Evolutionary conservation across 2,113 vertebrate species (phyloP).

Genomic region (Pachypanchax playfairii): DNA sequence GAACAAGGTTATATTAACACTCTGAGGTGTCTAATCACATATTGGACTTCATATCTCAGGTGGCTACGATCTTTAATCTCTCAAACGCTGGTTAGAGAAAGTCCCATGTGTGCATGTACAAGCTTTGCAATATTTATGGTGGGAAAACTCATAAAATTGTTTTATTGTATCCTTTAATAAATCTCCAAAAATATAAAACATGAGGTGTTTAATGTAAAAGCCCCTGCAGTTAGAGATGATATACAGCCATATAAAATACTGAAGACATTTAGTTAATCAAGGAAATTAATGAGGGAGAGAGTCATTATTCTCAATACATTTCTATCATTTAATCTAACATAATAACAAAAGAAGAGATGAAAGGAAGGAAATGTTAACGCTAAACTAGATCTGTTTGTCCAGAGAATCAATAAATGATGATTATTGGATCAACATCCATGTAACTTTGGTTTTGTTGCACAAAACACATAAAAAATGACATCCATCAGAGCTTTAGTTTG

Average conservation of each 20-base stretch:
- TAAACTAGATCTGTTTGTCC: no score
- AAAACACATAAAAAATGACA: no score
- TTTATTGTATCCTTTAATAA: constrained; percentile 33
- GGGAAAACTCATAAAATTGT: constrained; percentile 19
- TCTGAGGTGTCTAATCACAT: constrained; percentile 13
- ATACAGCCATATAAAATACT: constrained; percentile 29
- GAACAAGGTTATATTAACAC: constrained; percentile 58
- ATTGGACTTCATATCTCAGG: neutral
- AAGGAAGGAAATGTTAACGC: no score
- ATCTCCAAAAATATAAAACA: constrained; percentile 26
- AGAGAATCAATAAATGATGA: no score
- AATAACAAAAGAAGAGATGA: constrained; percentile 16
- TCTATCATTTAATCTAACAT: constrained; percentile 15
- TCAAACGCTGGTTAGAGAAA: neutral
- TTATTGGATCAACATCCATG: no score
- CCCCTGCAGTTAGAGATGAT: constrained; percentile 38
- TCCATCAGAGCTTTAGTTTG: no score
- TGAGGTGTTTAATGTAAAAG: constrained; percentile 19
- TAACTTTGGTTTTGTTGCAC: no score
- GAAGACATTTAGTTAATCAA: constrained; percentile 51
- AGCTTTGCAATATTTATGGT: neutral
- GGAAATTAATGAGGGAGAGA: constrained; percentile 28
- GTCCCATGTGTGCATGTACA: no score
- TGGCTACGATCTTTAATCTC: neutral
- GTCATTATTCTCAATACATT: constrained; percentile 32